Conservation (phyloP, 2,888 invertebrate species). For the Odontothrips loti region DNA sequence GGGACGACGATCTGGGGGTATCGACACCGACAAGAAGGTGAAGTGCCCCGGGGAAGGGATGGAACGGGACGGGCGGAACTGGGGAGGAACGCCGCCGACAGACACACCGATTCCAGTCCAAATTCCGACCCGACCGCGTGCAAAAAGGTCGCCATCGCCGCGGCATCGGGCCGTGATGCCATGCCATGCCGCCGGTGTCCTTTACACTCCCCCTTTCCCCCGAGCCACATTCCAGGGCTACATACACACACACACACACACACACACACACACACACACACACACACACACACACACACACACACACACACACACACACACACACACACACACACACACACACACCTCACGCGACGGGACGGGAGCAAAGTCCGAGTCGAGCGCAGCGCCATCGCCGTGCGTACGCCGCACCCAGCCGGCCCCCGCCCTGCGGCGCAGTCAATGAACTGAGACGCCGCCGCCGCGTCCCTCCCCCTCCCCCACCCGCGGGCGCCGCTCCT, state of each 20-base stretch:
- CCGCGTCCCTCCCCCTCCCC: background rate
- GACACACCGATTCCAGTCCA: too few relatives aligned
- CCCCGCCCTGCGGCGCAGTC: background rate
- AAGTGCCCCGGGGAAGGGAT: too few relatives aligned
- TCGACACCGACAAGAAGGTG: background rate
- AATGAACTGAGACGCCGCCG: constrained; percentile 8
- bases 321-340: background rate
- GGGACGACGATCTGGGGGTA: background rate
- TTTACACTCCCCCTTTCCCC: too few relatives aligned
- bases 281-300: background rate
- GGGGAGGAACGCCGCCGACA: too few relatives aligned
- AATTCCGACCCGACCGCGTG: too few relatives aligned
- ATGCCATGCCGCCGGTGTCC: too few relatives aligned
- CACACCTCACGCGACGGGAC: background rate
- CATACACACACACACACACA: background rate
- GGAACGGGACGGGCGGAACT: too few relatives aligned
- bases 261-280: background rate
- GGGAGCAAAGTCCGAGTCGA: background rate
- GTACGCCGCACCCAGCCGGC: background rate
- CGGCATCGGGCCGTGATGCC: too few relatives aligned
- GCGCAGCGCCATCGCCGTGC: background rate
- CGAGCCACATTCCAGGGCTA: background rate
- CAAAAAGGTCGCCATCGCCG: too few relatives aligned
- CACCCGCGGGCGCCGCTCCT: background rate
- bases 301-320: background rate